phyloP scores from a whole-genome alignment of 2,113 vertebrate species.

The Phoenicopterus ruber region DNA sequence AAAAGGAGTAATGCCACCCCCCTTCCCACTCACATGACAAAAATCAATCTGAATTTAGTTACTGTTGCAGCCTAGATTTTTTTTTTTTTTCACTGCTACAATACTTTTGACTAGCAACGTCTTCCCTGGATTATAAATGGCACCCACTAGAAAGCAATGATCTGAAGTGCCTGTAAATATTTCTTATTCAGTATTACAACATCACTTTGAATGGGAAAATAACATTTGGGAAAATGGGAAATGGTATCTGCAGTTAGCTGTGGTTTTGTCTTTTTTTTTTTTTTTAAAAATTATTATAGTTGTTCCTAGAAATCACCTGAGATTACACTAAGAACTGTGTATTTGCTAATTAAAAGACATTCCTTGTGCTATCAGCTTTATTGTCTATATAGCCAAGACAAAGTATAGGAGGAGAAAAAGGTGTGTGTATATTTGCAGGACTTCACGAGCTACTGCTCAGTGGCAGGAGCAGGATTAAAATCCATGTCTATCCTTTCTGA shows the following conservation, averaged over 20 bases:
- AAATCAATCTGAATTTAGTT: background rate
- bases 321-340: background rate
- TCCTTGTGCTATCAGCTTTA: background rate
- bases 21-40: background rate
- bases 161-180: background rate
- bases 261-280: background rate
- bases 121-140: background rate
- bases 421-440: rapidly evolving
- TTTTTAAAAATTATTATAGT: background rate
- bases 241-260: background rate
- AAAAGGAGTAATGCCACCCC: background rate
- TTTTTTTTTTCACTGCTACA: background rate
- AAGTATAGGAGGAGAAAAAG: background rate
- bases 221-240: background rate
- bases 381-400: background rate
- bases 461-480: background rate
- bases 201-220: background rate
- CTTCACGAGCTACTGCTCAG: background rate
- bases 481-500: background rate
- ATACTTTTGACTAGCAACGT: background rate
- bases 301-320: background rate
- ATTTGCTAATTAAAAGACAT: background rate
- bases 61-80: background rate
- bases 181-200: background rate
- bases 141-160: background rate